Evolutionary conservation across 1,140 invertebrate genomes (phyloP).

Genomic region (Pomacea maculata): DNA sequence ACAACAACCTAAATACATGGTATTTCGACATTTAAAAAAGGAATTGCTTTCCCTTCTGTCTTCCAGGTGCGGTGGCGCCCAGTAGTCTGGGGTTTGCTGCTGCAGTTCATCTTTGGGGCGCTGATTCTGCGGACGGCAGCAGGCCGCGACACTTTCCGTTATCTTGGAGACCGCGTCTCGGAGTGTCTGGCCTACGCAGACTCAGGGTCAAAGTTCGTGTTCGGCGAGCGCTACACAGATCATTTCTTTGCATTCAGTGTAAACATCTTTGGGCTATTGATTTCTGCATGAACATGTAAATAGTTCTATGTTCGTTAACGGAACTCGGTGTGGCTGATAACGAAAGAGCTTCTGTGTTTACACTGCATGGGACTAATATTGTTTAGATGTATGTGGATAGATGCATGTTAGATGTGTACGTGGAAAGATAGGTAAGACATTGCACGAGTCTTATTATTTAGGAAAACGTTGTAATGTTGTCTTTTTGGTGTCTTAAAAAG

Average conservation of each 20-base stretch:
- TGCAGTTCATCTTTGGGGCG: conserved; percentile 89
- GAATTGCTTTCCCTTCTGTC: not conserved
- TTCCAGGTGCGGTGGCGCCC: conserved; percentile 62
- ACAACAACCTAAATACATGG: too few relatives aligned
- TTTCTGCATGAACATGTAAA: not conserved
- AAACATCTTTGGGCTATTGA: not conserved
- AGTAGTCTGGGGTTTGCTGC: conserved; percentile 74
- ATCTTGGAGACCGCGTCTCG: conserved; percentile 77
- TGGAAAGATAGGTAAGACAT: too few relatives aligned
- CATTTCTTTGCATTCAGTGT: conserved; percentile 61
- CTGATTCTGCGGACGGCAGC: conserved; percentile 84
- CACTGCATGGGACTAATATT: too few relatives aligned
- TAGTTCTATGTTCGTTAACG: too few relatives aligned
- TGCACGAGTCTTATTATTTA: too few relatives aligned
- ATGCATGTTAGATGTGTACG: too few relatives aligned
- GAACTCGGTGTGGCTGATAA: too few relatives aligned
- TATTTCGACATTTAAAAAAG: too few relatives aligned
- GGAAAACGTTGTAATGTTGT: too few relatives aligned
- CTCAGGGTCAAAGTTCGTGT: conserved; percentile 85
- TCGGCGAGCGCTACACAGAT: conserved; percentile 70
- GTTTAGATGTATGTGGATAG: too few relatives aligned
- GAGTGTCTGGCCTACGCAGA: conserved; percentile 83
- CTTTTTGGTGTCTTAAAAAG: too few relatives aligned
- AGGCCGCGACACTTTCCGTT: conserved; percentile 81
- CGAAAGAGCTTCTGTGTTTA: too few relatives aligned